Percentiles rank a stretch among this genome's conserved stretches.
Evolutionary conservation across 2,797 vertebrate species (phyloP).

Genomic region (Ceyx erithaca): DNA sequence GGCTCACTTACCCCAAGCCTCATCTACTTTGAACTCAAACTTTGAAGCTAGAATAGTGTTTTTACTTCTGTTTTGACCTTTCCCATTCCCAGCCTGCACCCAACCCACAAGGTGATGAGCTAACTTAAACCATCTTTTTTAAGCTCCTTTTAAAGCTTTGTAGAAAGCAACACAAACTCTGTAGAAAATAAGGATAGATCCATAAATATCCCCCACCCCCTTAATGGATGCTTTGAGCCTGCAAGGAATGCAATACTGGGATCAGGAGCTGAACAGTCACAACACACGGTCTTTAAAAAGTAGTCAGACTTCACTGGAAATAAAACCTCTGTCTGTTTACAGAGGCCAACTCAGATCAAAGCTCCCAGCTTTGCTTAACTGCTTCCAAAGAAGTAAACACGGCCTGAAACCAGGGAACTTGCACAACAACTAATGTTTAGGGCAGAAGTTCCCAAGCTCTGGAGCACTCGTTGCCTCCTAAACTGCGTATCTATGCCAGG

Average conservation of each 20-base stretch:
- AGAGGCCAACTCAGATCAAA: slow-evolving; percentile 37
- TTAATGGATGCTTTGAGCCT: not conserved
- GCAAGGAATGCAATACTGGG: not conserved
- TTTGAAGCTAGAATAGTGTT: not conserved
- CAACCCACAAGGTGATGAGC: not conserved
- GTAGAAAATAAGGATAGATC: not conserved
- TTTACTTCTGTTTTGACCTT: not conserved
- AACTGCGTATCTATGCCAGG: not conserved
- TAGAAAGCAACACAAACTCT: not conserved
- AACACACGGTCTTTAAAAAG: not conserved
- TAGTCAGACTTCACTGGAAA: not conserved
- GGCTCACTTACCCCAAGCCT: not conserved
- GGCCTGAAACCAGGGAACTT: slow-evolving; percentile 17
- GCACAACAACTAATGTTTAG: not conserved
- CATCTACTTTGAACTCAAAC: not conserved
- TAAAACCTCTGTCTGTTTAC: slow-evolving; percentile 28
- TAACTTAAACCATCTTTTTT: not conserved
- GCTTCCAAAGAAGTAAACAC: slow-evolving; percentile 29
- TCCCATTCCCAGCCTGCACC: not conserved
- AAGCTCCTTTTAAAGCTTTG: not conserved
- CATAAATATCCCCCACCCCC: not conserved
- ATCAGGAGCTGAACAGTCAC: not conserved
- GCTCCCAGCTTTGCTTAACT: slow-evolving; percentile 39
- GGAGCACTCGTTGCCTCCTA: not conserved
- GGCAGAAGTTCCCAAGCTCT: not conserved